Conservation (phyloP, 1,140 invertebrate genomes). For the Leptoteleia sp. region DNA sequence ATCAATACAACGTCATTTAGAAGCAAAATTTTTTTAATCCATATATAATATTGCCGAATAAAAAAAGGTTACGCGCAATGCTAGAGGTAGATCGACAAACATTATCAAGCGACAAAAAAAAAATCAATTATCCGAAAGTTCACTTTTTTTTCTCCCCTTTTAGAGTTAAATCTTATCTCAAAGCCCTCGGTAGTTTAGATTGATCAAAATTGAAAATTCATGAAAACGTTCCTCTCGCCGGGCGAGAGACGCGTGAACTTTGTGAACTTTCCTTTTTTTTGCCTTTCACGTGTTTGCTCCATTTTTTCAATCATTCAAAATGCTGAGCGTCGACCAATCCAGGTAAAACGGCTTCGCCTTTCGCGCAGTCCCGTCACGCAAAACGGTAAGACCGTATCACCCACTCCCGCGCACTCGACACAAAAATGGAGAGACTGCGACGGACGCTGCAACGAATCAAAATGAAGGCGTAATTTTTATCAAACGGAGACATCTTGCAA, state of each 20-base stretch:
- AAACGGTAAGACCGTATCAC: slow-evolving; percentile 57
- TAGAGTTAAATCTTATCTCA: slow-evolving; percentile 27
- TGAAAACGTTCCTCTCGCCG: slow-evolving; percentile 47
- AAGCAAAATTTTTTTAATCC: too few species aligned
- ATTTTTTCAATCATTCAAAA: slow-evolving; percentile 60
- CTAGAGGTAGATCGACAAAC: too few species aligned
- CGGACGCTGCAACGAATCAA: slow-evolving; percentile 22
- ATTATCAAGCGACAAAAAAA: too few species aligned
- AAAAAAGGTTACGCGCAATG: too few species aligned
- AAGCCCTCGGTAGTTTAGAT: slow-evolving; percentile 46
- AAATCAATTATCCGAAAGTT: slow-evolving; percentile 26
- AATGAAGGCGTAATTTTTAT: slow-evolving; percentile 32
- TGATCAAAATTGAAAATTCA: slow-evolving; percentile 66
- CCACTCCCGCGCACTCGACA: slow-evolving; percentile 34
- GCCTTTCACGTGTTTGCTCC: slow-evolving; percentile 36
- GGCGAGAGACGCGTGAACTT: slow-evolving; percentile 31
- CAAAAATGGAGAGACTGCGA: slow-evolving; percentile 41
- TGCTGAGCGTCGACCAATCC: slow-evolving; percentile 50
- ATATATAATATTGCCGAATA: too few species aligned
- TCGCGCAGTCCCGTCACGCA: slow-evolving; percentile 63
- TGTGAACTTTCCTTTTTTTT: slow-evolving; percentile 26
- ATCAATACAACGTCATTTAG: too few species aligned
- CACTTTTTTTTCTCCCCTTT: neutral
- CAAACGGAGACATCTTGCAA: slow-evolving; percentile 18
- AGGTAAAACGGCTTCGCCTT: slow-evolving; percentile 43